A percentile compares a stretch with the other conserved stretches of the same genome.
Evolutionary conservation across 1,140 invertebrate genomes (phyloP).

Genomic region (Eumaeus atala): DNA sequence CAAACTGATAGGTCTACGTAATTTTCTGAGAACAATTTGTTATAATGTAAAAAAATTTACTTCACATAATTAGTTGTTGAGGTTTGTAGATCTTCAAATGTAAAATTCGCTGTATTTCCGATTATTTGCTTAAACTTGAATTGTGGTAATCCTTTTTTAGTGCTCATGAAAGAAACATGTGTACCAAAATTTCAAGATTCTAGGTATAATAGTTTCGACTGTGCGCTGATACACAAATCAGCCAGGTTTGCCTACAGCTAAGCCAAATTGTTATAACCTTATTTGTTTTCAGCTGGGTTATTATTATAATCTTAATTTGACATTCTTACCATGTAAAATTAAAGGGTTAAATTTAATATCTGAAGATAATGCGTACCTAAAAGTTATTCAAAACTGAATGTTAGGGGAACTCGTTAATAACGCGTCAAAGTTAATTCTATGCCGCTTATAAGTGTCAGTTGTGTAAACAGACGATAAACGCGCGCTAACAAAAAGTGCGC

Average conservation of each 20-base stretch:
- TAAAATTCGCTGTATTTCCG: too few relatives aligned
- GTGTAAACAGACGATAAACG: constrained; percentile 25
- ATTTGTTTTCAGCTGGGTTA: too few relatives aligned
- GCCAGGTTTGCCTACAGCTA: too few relatives aligned
- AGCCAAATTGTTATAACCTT: too few relatives aligned
- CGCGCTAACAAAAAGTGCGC: constrained; percentile 27
- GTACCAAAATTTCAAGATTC: too few relatives aligned
- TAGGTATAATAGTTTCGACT: too few relatives aligned
- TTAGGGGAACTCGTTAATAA: constrained; percentile 28
- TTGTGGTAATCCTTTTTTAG: too few relatives aligned
- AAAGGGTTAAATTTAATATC: constrained; percentile 34
- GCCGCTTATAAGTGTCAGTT: constrained; percentile 40
- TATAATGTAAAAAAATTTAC: not conserved
- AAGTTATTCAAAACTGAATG: constrained; percentile 38
- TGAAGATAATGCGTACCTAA: constrained; percentile 34
- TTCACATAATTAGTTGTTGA: not conserved
- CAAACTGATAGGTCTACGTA: constrained; percentile 40
- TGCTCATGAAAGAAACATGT: too few relatives aligned
- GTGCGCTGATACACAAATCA: too few relatives aligned
- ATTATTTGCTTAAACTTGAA: too few relatives aligned
- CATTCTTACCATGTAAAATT: not conserved
- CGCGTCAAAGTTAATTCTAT: constrained; percentile 51
- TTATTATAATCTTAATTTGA: too few relatives aligned
- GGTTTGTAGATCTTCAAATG: not conserved
- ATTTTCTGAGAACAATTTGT: constrained; percentile 30